These are phyloP conservation scores for Amblyopsis rosae DNA, from an alignment of 2,113 vertebrate genomes.

Conservation along the genomic window DNA sequence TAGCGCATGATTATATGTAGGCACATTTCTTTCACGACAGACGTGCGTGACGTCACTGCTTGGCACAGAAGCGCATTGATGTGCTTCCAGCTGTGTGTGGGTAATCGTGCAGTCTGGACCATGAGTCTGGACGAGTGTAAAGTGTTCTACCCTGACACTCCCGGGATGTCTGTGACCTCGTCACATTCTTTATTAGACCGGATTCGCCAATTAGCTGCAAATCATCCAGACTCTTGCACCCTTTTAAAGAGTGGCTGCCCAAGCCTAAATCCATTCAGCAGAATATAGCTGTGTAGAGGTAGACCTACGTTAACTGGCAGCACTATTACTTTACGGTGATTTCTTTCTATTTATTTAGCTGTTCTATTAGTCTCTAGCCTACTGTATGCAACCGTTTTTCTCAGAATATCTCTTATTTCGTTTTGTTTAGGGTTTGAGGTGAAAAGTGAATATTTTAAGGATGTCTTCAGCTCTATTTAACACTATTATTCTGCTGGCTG, in stretches of 20 bases:
- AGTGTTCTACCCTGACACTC: slow-evolving; percentile 32
- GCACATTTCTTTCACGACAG: background rate
- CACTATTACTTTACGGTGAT: background rate
- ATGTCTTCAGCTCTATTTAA: slow-evolving; percentile 47
- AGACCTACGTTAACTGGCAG: background rate
- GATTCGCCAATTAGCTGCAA: slow-evolving; percentile 39
- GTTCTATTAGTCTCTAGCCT: background rate
- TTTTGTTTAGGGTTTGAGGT: slow-evolving; percentile 19
- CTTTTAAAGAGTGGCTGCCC: slow-evolving; percentile 52
- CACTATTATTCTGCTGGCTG: slow-evolving; percentile 42
- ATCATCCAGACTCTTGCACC: background rate
- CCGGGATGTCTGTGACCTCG: slow-evolving; percentile 56
- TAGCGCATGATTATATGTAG: no score
- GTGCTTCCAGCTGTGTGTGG: slow-evolving; percentile 63
- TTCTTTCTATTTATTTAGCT: background rate
- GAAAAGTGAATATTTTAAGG: slow-evolving; percentile 6
- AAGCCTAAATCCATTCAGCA: background rate
- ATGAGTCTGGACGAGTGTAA: background rate
- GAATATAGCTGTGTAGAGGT: slow-evolving; percentile 30
- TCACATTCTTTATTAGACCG: slow-evolving; percentile 46
- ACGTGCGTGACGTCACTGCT: slow-evolving; percentile 54
- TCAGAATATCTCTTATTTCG: background rate
- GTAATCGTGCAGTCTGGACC: slow-evolving; percentile 47
- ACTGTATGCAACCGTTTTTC: background rate
- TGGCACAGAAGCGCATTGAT: slow-evolving; percentile 60